Base-by-base conservation (phyloP, 2,888 invertebrate genomes). In the Xiphydria camelus region DNA sequence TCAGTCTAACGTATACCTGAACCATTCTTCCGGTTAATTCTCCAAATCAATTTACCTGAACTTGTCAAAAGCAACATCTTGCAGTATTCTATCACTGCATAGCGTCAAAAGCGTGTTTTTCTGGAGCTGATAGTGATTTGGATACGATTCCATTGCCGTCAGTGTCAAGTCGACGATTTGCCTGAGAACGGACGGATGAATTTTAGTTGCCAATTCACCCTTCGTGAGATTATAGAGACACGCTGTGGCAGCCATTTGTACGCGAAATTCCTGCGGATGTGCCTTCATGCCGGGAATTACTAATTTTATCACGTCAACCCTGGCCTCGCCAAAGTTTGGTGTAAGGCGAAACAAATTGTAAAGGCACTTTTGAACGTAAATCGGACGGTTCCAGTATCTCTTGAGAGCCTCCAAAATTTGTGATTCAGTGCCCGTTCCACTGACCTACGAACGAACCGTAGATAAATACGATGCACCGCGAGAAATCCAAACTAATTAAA, bases 171-270 rank as follows among this genome's bases (percentile, higher is more conserved):
- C 79, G 6, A 87, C 85, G 33, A 85, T 83, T 59, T 79, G 77
- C 53, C 80, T 79, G 37, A 88, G 76, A 53, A 82, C 75, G 10
- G 77, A 77, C 0, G 86, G 84, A 68, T 87, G 87, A 46, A 87
- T 81, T 61, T 80, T 80, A 45, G 80, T 78, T 0, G 84, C 83
- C 5, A 85, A 68, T 56, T 84, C 84, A 14, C 83, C 83, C 59
- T 84, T 82, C 0, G 86, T 85, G 39, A 88, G 78, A 73, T 87
- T 88, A 67, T 88, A 88, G 14, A 88, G 77, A 66, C 87, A 88
- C 12, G 88, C 88, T 2, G 88, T 88, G 9, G 85, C 86, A 9
- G 87, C 86, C 82, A 88, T 84, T 73, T 87, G 87, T 14, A 88
- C 84, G 10, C 83, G 82, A 53, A 85, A 81, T 54, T 79, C 78